Evolutionary conservation across 2,888 invertebrate species (phyloP), one percentile per base, ranked within the genome.

Genomic region (Asteroscopus sphinx): DNA sequence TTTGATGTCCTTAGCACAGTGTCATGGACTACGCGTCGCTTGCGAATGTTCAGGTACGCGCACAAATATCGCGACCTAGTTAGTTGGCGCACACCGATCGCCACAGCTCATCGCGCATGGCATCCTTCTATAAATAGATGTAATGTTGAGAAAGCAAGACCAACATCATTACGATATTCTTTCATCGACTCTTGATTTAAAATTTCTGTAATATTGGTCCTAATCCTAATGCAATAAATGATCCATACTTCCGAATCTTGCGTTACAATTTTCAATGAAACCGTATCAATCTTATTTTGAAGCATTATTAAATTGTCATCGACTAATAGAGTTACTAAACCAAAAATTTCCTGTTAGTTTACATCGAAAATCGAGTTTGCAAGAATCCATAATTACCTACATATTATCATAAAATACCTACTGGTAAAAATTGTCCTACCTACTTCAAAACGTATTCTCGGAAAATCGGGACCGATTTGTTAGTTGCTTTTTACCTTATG

Each of bases 61-160:
- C 79, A 80, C 84, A 86, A 86, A 88, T 87, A 85, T 86, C 85
- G 85, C 89, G 91, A 92, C 92, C 92, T 89, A 93, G 86, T 91
- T 91, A 68, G 81, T 79, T 80, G 77, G 82, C 68, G 63, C 79
- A 83, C 71, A 69, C 65, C 64, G 59, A 76, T 67, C 83, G 81
- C 80, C 81, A 77, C 82, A 81, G 80, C 87, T 74, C 83, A 80
- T 79, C 80, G 77, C 79, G 77, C 82, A 80, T 79, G 76, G 79
- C 81, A 86, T 86, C 85, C 81, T 82, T 81, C 89, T 90, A 88
- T 85, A 89, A 86, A 89, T 90, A 90, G 80, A 80, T 75, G 73
- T 82, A 79, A 85, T 86, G 83, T 86, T 88, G 86, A 86, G 89
- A 89, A 89, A 90, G 86, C 82, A 82, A 67, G 64, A 73, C 65